A percentile compares a stretch with the other conserved stretches of the same genome.
These are phyloP conservation scores for Salmo trutta DNA, from an alignment of 2,797 vertebrate species.

Conservation along the genomic window DNA sequence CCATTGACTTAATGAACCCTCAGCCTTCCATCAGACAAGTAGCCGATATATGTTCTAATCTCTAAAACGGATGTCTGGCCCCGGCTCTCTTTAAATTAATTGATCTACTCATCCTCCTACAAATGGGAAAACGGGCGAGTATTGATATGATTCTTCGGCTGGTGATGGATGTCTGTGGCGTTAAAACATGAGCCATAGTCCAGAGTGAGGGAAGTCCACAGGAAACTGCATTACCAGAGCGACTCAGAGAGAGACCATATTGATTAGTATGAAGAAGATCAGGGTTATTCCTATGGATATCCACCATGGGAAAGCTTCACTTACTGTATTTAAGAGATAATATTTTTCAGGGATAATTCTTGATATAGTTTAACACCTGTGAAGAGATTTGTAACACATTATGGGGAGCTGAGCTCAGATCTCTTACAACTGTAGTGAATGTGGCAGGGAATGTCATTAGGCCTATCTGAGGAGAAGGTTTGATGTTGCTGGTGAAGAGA, in stretches of 20 bases:
- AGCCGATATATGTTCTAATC: conserved; percentile 87
- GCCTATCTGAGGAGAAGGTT: neutral
- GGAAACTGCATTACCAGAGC: conserved; percentile 53
- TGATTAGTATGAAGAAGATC: conserved; percentile 49
- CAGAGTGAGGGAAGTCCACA: conserved; percentile 57
- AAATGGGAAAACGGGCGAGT: conserved; percentile 82
- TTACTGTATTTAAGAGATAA: too few relatives aligned
- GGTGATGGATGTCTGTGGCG: conserved; percentile 79
- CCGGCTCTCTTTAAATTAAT: conserved; percentile 86
- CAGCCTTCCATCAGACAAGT: conserved; percentile 85
- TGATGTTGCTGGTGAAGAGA: neutral
- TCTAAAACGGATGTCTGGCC: conserved; percentile 86
- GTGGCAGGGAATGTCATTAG: neutral
- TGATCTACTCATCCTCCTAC: conserved; percentile 79
- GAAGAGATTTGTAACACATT: neutral
- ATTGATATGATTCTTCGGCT: conserved; percentile 81
- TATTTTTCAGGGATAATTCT: neutral
- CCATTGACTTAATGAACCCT: conserved; percentile 97
- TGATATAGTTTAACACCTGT: neutral
- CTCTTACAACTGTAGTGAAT: neutral
- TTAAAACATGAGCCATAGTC: conserved; percentile 73
- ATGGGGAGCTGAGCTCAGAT: neutral
- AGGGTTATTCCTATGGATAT: neutral
- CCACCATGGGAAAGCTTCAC: too few relatives aligned
- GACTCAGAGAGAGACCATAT: conserved; percentile 62